Evolutionary conservation across 2,797 vertebrate species (phyloP), one percentile per base, ranked within the genome.

Genomic region (Ara ararauna): DNA sequence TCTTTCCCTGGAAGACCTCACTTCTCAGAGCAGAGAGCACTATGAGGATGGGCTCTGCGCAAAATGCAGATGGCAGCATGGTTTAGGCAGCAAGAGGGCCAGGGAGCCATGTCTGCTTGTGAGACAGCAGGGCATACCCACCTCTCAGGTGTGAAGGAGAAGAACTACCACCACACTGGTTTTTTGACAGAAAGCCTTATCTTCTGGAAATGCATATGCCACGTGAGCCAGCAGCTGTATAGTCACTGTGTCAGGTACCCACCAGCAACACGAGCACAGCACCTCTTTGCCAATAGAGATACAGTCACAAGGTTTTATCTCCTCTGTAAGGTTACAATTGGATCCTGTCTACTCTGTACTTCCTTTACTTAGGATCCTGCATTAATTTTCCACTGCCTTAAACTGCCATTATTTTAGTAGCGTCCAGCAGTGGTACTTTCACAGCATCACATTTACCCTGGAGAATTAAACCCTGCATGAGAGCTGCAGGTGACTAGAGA

Each of bases 91-190:
- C 21, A 19, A 19, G 51, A 74, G 13, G 16, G 44, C 18, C 38
- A 29, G 64, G 58, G 64, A 76, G 44, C 34, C 4, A 2, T 15
- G 21, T 42, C 47, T 79, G 38, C 34, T n/a, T 0, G 0, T 53
- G 30, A 56, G 3, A 19, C 5, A 9, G 30, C 36, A 62, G 12
- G 5, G 21, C 0, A 0, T 56, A 66, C n/a, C 13, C 32, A 7
- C 36, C 27, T 51, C 22, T 61, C 8, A 10, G 45, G 17, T 42
- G 12, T 17, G 45, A 64, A n/a, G 48, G 36, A 61, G 32, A 36
- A 65, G 11, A 26, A 15, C 13, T 61, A 38, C 21, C 27, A 42
- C 47, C 45, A 21, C 0, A 1, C 45, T 27, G 45, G 3, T 66
- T 47, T 75, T 70, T 56, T 45, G 26, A 30, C 24, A 48, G 42